These are phyloP conservation scores for Aquatica leii DNA, from an alignment of 2,888 invertebrate genomes.

Conservation along the genomic window DNA sequence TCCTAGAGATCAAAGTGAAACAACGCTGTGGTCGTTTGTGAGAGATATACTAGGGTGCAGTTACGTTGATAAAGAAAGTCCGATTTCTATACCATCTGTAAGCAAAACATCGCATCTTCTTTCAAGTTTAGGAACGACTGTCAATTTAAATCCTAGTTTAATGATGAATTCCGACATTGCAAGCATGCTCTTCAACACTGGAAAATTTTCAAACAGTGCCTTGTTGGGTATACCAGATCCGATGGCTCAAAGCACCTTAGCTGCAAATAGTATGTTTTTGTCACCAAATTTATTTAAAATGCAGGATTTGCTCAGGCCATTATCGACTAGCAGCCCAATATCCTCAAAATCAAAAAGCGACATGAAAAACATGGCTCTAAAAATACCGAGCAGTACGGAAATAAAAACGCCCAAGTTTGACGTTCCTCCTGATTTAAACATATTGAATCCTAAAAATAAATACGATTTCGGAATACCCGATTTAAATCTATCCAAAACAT, in stretches of 20 bases:
- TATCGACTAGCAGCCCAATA: constrained; percentile 67
- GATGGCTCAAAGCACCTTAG: constrained; percentile 76
- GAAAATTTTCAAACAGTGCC: constrained; percentile 68
- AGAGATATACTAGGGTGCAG: constrained; percentile 78
- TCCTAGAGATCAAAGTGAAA: constrained; percentile 81
- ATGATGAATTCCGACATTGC: constrained; percentile 73
- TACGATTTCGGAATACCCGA: constrained; percentile 60
- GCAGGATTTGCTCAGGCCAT: constrained; percentile 71
- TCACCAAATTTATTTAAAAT: constrained; percentile 75
- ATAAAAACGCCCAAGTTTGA: constrained; percentile 62
- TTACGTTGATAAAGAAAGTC: constrained; percentile 72
- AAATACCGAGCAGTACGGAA: constrained; percentile 52
- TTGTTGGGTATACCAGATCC: constrained; percentile 77
- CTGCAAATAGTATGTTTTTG: constrained; percentile 81
- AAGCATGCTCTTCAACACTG: constrained; percentile 72
- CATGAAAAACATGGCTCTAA: constrained; percentile 45
- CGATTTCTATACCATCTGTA: constrained; percentile 65
- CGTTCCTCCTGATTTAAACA: constrained; percentile 65
- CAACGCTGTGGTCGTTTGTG: constrained; percentile 80
- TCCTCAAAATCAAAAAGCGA: constrained; percentile 48
- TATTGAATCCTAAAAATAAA: constrained; percentile 61
- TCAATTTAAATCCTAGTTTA: constrained; percentile 67
- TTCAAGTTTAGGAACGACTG: constrained; percentile 50
- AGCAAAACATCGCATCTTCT: constrained; percentile 55
- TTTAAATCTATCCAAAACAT: constrained; percentile 58